Conservation (phyloP, 92 coral and sea anemone species). For the Siderastrea radians region DNA sequence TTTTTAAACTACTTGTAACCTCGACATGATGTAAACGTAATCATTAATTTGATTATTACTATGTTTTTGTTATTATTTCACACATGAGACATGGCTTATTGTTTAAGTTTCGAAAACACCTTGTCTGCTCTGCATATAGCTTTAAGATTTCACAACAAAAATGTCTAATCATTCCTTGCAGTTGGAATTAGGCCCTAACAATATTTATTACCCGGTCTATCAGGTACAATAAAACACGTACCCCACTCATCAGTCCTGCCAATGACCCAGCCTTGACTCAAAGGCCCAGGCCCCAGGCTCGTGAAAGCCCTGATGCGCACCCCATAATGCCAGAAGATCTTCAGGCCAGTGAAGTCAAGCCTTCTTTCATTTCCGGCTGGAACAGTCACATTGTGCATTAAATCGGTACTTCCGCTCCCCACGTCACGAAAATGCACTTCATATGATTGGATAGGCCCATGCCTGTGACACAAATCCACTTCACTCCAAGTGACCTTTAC, state of each 20-base stretch:
- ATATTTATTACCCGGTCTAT: too few species aligned
- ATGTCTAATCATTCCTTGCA: too few species aligned
- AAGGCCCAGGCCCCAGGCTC: conserved; percentile 48
- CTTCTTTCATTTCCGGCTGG: not conserved
- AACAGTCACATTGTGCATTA: conserved; percentile 45
- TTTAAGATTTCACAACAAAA: too few species aligned
- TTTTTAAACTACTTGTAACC: too few species aligned
- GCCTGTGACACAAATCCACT: conserved; percentile 30
- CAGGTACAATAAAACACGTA: conserved; percentile 3
- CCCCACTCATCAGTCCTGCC: conserved; percentile 80
- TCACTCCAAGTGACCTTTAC: conserved; percentile 69
- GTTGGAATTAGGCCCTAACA: too few species aligned
- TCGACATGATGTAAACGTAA: too few species aligned
- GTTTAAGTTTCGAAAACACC: too few species aligned
- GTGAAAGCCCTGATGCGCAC: conserved; percentile 66
- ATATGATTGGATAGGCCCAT: conserved; percentile 64
- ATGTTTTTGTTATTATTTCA: too few species aligned
- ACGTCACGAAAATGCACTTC: conserved; percentile 46
- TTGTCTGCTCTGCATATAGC: too few species aligned
- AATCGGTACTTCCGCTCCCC: conserved; percentile 4
- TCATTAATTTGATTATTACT: too few species aligned
- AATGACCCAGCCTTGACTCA: not conserved
- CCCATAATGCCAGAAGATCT: conserved; percentile 56
- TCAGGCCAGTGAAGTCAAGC: conserved; percentile 29
- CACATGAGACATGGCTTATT: too few species aligned